Evolutionary conservation across 2,113 vertebrate species (phyloP).

Genomic region (Bagarius yarrelli): DNA sequence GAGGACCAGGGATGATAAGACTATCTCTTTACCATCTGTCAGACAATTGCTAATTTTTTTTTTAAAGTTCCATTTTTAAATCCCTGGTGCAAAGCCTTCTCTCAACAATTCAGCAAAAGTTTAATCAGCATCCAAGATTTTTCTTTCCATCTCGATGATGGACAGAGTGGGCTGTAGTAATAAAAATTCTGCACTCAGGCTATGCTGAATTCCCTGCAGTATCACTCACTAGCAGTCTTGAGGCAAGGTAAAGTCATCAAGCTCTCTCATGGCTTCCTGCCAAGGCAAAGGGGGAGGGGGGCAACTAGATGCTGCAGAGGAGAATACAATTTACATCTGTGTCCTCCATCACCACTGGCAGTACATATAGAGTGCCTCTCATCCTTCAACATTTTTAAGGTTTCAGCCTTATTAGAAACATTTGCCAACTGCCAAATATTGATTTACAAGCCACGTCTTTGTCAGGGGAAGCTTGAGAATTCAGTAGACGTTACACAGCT

Average conservation of each 20-base stretch:
- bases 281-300: slow-evolving; percentile 24
- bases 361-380: slow-evolving; percentile 1
- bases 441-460: neutral
- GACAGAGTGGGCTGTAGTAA: slow-evolving; percentile 24
- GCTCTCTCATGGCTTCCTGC: slow-evolving; percentile 34
- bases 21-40: slow-evolving; percentile 35
- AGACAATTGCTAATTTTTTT: slow-evolving; percentile 1
- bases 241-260: slow-evolving; percentile 52
- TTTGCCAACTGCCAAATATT: neutral
- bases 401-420: slow-evolving; percentile 18
- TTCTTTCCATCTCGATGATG: slow-evolving; percentile 31
- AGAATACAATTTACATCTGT: slow-evolving; percentile 45
- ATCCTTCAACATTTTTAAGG: neutral
- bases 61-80: slow-evolving; percentile 9
- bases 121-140: slow-evolving; percentile 30
- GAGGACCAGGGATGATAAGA: slow-evolving; percentile 20
- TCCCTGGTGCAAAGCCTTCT: neutral
- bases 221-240: slow-evolving; percentile 27
- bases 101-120: slow-evolving; percentile 2
- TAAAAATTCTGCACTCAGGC: slow-evolving; percentile 28
- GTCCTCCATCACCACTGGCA: slow-evolving; percentile 21
- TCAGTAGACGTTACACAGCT: neutral
- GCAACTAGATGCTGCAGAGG: slow-evolving; percentile 20
- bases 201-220: slow-evolving; percentile 33
- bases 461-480: neutral